Percentiles rank a stretch among this genome's conserved stretches.
Evolutionary conservation across 2,888 invertebrate genomes (phyloP).

Genomic region (Drosophila ezoana): DNA sequence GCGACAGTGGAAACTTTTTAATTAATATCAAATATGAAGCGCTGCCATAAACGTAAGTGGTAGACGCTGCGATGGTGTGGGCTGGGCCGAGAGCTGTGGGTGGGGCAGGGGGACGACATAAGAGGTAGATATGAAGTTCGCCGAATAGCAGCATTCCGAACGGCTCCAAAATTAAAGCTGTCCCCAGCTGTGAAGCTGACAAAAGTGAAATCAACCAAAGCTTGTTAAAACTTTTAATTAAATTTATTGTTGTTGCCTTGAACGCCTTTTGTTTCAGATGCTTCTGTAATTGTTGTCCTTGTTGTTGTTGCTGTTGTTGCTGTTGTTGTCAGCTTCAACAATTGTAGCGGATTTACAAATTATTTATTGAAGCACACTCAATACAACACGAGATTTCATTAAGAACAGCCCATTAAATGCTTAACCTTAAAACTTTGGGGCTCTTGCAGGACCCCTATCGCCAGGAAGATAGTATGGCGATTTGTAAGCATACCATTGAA

Average conservation of each 20-base stretch:
- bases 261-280: constrained; percentile 28
- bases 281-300: constrained; percentile 10
- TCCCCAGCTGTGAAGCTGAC: constrained; percentile 43
- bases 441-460: background rate
- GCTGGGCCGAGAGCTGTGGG: too few relatives aligned
- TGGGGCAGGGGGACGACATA: background rate
- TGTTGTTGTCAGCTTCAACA: constrained; percentile 11
- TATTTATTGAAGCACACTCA: constrained; percentile 4
- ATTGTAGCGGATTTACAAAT: constrained; percentile 24
- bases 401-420: background rate
- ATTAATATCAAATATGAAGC: constrained; percentile 80
- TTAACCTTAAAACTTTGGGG: too few relatives aligned
- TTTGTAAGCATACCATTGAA: background rate
- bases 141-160: constrained; percentile 23
- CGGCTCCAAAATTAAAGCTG: constrained; percentile 41
- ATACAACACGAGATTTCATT: background rate
- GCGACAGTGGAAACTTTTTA: constrained; percentile 72
- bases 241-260: constrained; percentile 72
- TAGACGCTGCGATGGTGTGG: background rate
- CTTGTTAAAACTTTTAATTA: constrained; percentile 80
- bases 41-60: constrained; percentile 47
- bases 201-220: constrained; percentile 76
- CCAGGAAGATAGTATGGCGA: background rate
- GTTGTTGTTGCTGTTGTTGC: constrained; percentile 12
- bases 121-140: constrained; percentile 4